Evolutionary conservation across 1,140 invertebrate species (phyloP).

Genomic region (Alviniconcha marisindica): DNA sequence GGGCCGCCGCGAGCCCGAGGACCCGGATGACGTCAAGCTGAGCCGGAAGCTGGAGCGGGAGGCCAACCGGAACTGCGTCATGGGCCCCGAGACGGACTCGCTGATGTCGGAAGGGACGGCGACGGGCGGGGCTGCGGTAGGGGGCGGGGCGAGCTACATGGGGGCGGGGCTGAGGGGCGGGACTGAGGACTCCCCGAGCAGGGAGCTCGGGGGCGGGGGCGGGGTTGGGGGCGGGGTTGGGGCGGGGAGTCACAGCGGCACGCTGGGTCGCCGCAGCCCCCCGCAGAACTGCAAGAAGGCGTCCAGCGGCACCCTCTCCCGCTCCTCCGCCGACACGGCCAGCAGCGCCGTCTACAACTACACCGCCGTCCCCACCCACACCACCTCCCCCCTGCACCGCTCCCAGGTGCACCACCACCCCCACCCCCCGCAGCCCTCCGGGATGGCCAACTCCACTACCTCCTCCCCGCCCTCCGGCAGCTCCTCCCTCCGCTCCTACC

Average conservation of each 20-base stretch:
- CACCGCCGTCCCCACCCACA: conserved; percentile 49
- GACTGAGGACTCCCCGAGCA: conserved; percentile 14
- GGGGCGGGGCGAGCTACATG: background rate
- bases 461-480: background rate
- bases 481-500: conserved; percentile 1
- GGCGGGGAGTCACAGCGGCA: background rate
- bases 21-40: conserved; percentile 49
- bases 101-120: conserved; percentile 39
- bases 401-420: background rate
- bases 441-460: no score
- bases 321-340: conserved; percentile 39
- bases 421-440: no score
- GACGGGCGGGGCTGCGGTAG: background rate
- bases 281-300: conserved; percentile 22
- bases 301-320: conserved; percentile 12
- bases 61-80: background rate
- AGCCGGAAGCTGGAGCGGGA: conserved; percentile 49
- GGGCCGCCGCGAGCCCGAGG: conserved; percentile 28
- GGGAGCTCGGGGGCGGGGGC: background rate
- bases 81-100: conserved; percentile 44
- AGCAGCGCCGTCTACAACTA: conserved; percentile 46
- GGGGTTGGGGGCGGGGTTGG: conserved; percentile 4
- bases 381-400: conserved; percentile 54
- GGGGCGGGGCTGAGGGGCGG: conserved; percentile 10
- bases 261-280: conserved; percentile 27